Evolutionary conservation across 2,888 invertebrate genomes (phyloP).

Genomic region (Cataglyphis livida): DNA sequence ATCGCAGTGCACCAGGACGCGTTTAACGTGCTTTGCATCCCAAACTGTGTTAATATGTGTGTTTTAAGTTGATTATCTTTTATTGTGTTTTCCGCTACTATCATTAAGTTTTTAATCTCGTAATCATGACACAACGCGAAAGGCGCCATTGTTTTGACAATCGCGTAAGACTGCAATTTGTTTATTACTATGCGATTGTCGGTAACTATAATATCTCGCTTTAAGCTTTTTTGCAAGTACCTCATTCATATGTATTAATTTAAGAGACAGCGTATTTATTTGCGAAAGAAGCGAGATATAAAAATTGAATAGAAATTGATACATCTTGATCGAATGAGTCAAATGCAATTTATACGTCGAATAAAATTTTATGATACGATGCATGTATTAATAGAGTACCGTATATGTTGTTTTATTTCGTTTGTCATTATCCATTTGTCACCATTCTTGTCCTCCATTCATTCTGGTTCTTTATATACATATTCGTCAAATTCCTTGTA

Average conservation of each 20-base stretch:
- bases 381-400: slow-evolving; percentile 66
- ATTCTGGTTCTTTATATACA: slow-evolving; percentile 2
- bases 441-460: neutral
- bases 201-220: neutral
- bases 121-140: slow-evolving; percentile 14
- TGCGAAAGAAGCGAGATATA: slow-evolving; percentile 10
- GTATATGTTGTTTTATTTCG: slow-evolving; percentile 73
- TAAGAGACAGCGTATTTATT: neutral
- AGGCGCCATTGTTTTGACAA: neutral
- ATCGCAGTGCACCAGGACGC: slow-evolving; percentile 33
- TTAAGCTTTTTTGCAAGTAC: slow-evolving; percentile 2
- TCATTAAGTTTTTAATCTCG: slow-evolving; percentile 27
- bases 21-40: slow-evolving; percentile 52
- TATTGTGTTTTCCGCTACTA: slow-evolving; percentile 15
- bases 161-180: neutral
- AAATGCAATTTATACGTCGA: slow-evolving; percentile 3
- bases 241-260: neutral
- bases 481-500: neutral
- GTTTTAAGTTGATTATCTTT: slow-evolving; percentile 36
- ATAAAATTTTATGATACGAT: slow-evolving; percentile 32
- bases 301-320: neutral
- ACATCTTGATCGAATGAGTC: neutral
- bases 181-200: neutral
- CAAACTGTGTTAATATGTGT: slow-evolving; percentile 40
- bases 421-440: slow-evolving; percentile 56